Percentiles rank a stretch among this genome's conserved stretches.
phyloP scores from a whole-genome alignment of 1,140 invertebrate genomes.

The Drosophila bocqueti region DNA sequence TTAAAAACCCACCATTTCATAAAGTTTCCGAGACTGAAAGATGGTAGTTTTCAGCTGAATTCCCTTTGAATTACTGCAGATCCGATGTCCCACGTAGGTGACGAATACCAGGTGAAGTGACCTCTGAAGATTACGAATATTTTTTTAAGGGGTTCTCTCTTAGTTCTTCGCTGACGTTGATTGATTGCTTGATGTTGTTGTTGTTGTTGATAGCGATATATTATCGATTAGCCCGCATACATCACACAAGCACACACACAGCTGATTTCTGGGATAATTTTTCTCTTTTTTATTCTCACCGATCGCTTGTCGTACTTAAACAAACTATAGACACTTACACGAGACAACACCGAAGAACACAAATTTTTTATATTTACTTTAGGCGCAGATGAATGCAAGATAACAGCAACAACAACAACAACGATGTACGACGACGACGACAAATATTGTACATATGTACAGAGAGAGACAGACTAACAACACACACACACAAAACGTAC shows the following conservation, averaged over 20 bases:
- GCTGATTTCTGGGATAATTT: slow-evolving; percentile 9
- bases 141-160: slow-evolving; percentile 5
- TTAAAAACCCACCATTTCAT: slow-evolving; percentile 25
- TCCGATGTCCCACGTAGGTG: background rate
- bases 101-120: slow-evolving; percentile 1
- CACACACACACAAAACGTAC: slow-evolving; percentile 48
- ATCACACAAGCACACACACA: slow-evolving; percentile 8
- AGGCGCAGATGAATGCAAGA: slow-evolving; percentile 36
- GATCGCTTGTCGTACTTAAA: slow-evolving; percentile 79
- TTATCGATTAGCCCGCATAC: slow-evolving; percentile 24
- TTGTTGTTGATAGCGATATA: slow-evolving; percentile 19
- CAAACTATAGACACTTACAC: slow-evolving; percentile 82
- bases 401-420: slow-evolving; percentile 69
- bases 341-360: slow-evolving; percentile 81
- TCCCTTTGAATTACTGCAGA: background rate
- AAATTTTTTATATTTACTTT: slow-evolving; percentile 72
- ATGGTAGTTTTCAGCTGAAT: background rate
- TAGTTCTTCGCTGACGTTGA: slow-evolving; percentile 14
- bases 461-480: slow-evolving; percentile 49
- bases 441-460: slow-evolving; percentile 82
- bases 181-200: slow-evolving; percentile 27
- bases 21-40: background rate
- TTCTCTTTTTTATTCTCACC: slow-evolving; percentile 50
- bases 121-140: slow-evolving; percentile 12
- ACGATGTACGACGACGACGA: slow-evolving; percentile 69